Evolutionary conservation across 2,797 vertebrate species (phyloP).

Genomic region (Smutsia temminckii): DNA sequence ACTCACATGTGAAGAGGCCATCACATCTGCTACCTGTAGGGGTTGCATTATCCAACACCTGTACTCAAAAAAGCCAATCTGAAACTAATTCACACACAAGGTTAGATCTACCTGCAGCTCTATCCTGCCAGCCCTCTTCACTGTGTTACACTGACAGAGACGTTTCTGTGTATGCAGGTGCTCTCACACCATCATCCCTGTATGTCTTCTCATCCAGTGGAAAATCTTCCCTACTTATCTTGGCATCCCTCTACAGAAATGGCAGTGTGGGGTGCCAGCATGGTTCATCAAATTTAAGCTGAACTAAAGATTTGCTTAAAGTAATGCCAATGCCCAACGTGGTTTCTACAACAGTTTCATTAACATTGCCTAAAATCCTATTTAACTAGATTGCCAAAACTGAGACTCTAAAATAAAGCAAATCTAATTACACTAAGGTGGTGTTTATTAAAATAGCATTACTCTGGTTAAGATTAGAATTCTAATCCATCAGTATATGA

Average conservation of each 20-base stretch:
- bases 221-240: neutral
- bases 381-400: slow-evolving; percentile 18
- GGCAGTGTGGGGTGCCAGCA: neutral
- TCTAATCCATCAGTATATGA: neutral
- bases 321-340: neutral
- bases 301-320: slow-evolving; percentile 42
- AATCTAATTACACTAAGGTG: neutral
- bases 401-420: neutral
- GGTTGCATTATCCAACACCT: neutral
- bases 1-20: neutral
- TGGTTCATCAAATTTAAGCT: slow-evolving; percentile 16
- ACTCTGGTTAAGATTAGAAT: slow-evolving; percentile 10
- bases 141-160: neutral
- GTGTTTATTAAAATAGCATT: neutral
- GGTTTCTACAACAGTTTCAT: slow-evolving; percentile 34
- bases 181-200: neutral
- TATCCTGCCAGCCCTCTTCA: neutral
- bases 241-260: neutral
- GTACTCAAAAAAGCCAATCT: neutral
- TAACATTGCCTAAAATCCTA: slow-evolving; percentile 19
- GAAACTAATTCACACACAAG: neutral
- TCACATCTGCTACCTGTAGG: neutral
- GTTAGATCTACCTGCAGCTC: neutral
- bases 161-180: neutral
- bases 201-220: slow-evolving; percentile 1